Evolutionary conservation across 2,888 invertebrate genomes (phyloP), one percentile per base, ranked within the genome.

Genomic region (Drosophila sordidula): DNA sequence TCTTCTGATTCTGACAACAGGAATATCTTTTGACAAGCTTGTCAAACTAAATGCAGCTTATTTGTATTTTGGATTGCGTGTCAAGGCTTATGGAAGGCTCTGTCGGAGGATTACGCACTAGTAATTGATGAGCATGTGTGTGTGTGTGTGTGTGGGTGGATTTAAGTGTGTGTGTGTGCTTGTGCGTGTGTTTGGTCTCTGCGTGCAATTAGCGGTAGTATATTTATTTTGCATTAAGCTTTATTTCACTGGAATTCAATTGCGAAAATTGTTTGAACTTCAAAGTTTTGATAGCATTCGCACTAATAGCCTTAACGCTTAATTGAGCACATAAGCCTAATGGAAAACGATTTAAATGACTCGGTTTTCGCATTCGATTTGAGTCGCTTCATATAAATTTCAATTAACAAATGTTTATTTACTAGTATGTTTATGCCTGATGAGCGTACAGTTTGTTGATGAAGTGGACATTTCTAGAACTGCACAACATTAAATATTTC

Each of bases 161-260:
- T 34, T 34, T 63, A 29, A 44, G 52, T 50, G 36, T 46, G 42
- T 47, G 9, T 61, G 26, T 50, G 36, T 46, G 42, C 42, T 8
- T 61, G 26, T 29, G 29, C 63, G 38, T 46, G 41, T 50, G 38
- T 52, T 38, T 32, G 44, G 45, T 50, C 56, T 50, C 50, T 70
- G 75, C 41, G 74, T 79, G 70, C 73, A 78, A 79, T 79, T 76
- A 78, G 79, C 65, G 64, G 73, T 63, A 54, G 67, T 49, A 65
- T 64, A 64, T 76, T 70, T 69, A 63, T 79, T 76, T 52, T 65
- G 62, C 75, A 65, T 78, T 73, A 73, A 73, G 76, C 73, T 56
- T 78, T 67, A 75, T 77, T 71, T 49, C 42, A 58, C 42, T 58
- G 44, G 54, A 45, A 63, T 64, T 55, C 6, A 61, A 56, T 55